These are phyloP conservation scores for Chondrilla cf. caribensis DNA, from an alignment of 37 sponge, comb jelly and placozoan genomes.

Conservation along the genomic window DNA sequence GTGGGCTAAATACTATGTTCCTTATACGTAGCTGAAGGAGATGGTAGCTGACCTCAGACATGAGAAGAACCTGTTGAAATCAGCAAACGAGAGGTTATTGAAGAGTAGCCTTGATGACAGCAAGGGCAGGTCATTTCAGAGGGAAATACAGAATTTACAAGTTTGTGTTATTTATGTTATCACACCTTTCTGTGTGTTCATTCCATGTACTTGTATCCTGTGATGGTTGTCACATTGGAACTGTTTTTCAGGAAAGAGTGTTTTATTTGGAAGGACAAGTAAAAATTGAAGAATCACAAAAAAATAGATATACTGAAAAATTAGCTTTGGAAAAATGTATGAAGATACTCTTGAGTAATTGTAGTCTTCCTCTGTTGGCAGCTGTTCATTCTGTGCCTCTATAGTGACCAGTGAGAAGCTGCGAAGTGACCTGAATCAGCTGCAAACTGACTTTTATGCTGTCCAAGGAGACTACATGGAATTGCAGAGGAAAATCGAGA, in stretches of 20 bases:
- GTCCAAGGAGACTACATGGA: constrained; percentile 40
- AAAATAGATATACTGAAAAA: constrained; percentile 18
- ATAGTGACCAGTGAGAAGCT: constrained; percentile 39
- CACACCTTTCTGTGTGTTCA: too few species aligned
- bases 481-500: constrained; percentile 41
- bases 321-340: constrained; percentile 45
- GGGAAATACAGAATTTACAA: not conserved
- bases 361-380: not conserved
- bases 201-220: too few species aligned
- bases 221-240: not conserved
- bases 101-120: constrained; percentile 32
- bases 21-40: constrained; percentile 41
- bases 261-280: not conserved
- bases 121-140: not conserved
- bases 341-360: not conserved
- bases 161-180: not conserved
- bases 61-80: constrained; percentile 67
- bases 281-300: constrained; percentile 31
- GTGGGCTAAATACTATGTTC: not conserved
- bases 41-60: constrained; percentile 58
- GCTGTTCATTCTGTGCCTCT: too few species aligned
- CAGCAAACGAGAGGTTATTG: constrained; percentile 51
- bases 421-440: constrained; percentile 37
- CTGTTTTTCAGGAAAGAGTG: not conserved
- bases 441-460: constrained; percentile 7